phyloP scores from a whole-genome alignment of 2,797 vertebrate species.

The Myripristis jacobus region DNA sequence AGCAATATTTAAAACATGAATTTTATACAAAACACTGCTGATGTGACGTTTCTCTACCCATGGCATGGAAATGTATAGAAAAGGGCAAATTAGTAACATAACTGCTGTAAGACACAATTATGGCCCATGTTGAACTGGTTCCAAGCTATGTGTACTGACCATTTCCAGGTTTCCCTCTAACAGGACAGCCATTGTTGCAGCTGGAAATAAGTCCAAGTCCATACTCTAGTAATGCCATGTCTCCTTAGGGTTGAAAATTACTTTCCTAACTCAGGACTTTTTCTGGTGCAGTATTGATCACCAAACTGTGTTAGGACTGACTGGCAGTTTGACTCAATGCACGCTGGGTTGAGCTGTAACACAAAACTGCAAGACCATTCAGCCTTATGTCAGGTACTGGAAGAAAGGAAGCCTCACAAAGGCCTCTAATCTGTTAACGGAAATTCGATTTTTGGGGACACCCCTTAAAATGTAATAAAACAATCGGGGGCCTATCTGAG shows the following conservation, averaged over 20 bases:
- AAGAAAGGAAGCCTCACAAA: conserved; percentile 43
- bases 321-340: conserved; percentile 15
- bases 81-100: background rate
- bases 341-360: conserved; percentile 42
- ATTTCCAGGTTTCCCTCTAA: background rate
- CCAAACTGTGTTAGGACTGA: conserved; percentile 25
- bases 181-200: conserved; percentile 20
- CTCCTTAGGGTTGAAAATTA: background rate
- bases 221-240: background rate
- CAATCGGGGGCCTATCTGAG: conserved; percentile 26
- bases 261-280: conserved; percentile 14
- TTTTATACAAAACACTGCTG: background rate
- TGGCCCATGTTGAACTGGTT: background rate
- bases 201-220: conserved; percentile 21
- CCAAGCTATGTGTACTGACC: background rate
- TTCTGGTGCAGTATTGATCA: conserved; percentile 21
- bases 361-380: conserved; percentile 32
- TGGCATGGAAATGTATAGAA: background rate
- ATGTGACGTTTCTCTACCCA: background rate
- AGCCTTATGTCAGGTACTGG: conserved; percentile 34
- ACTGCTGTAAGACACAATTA: background rate
- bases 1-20: conserved; percentile 4
- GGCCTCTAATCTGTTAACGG: conserved; percentile 55
- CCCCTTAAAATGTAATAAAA: conserved; percentile 39
- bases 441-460: conserved; percentile 58